Base-by-base conservation (phyloP, 2,888 invertebrate genomes). In the Synanthedon vespiformis region DNA sequence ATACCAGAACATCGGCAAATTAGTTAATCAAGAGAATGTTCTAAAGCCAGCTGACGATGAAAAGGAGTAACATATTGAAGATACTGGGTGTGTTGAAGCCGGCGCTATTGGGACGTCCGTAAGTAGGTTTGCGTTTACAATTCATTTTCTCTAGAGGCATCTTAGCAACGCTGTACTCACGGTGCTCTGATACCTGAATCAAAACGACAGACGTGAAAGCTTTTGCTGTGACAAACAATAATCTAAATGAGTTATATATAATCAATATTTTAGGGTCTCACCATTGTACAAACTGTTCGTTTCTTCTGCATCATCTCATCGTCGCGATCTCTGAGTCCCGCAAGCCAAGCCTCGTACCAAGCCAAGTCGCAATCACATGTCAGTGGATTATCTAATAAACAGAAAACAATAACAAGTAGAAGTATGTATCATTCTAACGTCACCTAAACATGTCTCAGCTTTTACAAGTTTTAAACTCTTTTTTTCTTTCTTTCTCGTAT, bases 251-350 rank as follows among this genome's bases (percentile, higher is more conserved):
- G 34, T 34, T 6, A 34, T 34, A 10, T 3, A 34, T 34, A 34
- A 34, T 34, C 34, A 34, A 34, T 3, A 34, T 34, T 34, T 34
- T 34, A 34, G 34, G 34, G 34, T 34, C 89, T 88, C 48, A 88
- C 84, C 94, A 95, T 94, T 57, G 92, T 93, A 80, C 95, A 95
- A 50, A 94, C 89, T 3, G 94, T 94, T 53, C 93, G 90, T 72
- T 95, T 95, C 88, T 95, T 95, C 68, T 94, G 93, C 90, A 94
- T 94, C 92, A 94, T 92, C 74, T 95, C 95, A 76, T 95, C 95
- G 68, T 95, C 95, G 57, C 93, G 92, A 75, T 94, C 93, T 52
- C 92, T 90, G 22, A 94, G 88, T 55, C 92, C 92, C 56, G 92
- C 90, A 64, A 95, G 77, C 92, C 96, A 94, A 52, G 91, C 92